Percentiles rank a stretch among this genome's conserved stretches.
phyloP scores from a whole-genome alignment of 2,113 vertebrate species.

The Setophaga coronata region DNA sequence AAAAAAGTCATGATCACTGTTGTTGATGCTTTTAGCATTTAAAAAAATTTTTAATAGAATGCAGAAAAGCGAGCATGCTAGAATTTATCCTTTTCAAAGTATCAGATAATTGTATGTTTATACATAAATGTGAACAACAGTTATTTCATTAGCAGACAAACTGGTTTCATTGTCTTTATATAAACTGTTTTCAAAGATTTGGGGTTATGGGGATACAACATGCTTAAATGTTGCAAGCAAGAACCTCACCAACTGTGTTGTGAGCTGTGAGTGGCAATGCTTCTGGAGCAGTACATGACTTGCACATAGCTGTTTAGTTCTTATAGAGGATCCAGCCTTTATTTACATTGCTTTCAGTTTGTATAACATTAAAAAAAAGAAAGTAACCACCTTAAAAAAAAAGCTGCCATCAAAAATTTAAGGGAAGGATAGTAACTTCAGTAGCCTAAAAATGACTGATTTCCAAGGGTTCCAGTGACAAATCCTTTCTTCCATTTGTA shows the following conservation, averaged over 20 bases:
- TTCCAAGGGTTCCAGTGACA: background rate
- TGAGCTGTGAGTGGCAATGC: background rate
- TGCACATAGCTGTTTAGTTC: background rate
- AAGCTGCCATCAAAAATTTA: background rate
- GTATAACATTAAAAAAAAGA: background rate
- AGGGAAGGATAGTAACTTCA: background rate
- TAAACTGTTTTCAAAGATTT: background rate
- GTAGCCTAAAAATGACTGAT: background rate
- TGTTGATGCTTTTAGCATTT: background rate
- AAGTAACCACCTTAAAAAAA: background rate
- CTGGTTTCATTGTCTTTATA: background rate
- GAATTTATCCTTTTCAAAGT: background rate
- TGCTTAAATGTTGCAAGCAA: background rate
- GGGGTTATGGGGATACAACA: rapidly evolving
- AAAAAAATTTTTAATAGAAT: background rate
- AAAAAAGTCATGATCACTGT: background rate
- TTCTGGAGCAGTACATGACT: background rate
- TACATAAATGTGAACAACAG: background rate
- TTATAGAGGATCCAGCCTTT: background rate
- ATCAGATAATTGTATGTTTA: background rate
- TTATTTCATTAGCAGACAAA: background rate
- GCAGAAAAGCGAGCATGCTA: background rate
- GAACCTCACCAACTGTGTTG: background rate
- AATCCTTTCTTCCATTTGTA: background rate
- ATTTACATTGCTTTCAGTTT: background rate